phyloP scores from a whole-genome alignment of 2,113 vertebrate genomes.

The Alosa alosa region DNA sequence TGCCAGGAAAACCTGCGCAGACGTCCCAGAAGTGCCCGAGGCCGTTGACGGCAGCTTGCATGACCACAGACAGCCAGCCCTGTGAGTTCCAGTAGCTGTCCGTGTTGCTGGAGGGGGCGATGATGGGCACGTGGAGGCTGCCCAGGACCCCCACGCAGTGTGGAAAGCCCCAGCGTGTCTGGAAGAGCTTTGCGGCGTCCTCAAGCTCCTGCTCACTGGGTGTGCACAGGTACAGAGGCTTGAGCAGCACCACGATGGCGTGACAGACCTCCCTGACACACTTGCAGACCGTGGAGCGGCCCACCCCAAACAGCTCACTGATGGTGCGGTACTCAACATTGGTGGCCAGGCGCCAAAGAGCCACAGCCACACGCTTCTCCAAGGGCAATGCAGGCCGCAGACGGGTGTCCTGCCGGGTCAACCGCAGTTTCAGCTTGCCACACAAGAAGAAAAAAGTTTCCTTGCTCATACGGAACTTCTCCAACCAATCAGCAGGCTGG shows the following conservation, averaged over 20 bases:
- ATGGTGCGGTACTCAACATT: conserved; percentile 76
- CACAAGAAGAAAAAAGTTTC: conserved; percentile 74
- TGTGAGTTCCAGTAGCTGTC: conserved; percentile 72
- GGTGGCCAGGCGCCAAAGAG: conserved; percentile 74
- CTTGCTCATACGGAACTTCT: conserved; percentile 75
- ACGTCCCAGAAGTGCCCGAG: conserved; percentile 74
- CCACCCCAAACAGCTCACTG: conserved; percentile 71
- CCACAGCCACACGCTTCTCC: conserved; percentile 75
- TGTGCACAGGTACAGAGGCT: conserved; percentile 62
- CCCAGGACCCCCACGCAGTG: conserved; percentile 71
- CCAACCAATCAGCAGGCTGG: conserved; percentile 74
- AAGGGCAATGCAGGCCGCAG: conserved; percentile 72
- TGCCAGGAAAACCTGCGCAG: conserved; percentile 74
- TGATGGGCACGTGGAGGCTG: conserved; percentile 74
- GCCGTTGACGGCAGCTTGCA: conserved; percentile 68
- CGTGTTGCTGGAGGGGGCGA: conserved; percentile 68
- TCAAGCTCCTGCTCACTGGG: conserved; percentile 65
- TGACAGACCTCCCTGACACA: conserved; percentile 77
- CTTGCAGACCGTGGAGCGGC: conserved; percentile 72
- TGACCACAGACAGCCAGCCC: conserved; percentile 71
- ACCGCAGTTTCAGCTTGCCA: conserved; percentile 67
- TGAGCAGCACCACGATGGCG: conserved; percentile 71
- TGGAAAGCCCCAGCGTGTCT: conserved; percentile 67
- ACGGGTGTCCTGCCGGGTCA: conserved; percentile 73
- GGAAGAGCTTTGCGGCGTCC: conserved; percentile 61